Evolutionary conservation across 2,797 vertebrate species (phyloP).

Genomic region (Setipinna tenuifilis): DNA sequence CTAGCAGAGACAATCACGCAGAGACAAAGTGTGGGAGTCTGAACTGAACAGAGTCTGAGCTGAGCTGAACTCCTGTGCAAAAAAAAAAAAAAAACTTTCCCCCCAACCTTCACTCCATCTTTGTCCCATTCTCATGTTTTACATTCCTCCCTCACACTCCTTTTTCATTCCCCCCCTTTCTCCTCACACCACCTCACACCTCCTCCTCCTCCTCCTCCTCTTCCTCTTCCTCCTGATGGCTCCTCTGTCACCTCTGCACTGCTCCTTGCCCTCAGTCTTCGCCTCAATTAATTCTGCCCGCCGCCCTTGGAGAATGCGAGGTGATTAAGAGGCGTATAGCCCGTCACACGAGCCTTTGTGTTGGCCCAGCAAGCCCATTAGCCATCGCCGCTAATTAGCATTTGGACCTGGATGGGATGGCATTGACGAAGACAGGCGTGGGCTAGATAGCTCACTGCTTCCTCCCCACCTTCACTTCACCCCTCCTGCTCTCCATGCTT

Average conservation of each 20-base stretch:
- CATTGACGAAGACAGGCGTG: constrained; percentile 53
- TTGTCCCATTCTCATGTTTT: neutral
- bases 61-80: too few species aligned
- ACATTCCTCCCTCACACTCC: neutral
- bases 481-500: neutral
- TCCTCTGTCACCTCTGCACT: neutral
- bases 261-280: constrained; percentile 22
- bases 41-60: neutral
- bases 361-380: constrained; percentile 50
- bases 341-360: constrained; percentile 51
- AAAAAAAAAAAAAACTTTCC: too few species aligned
- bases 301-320: constrained; percentile 50
- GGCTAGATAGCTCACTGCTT: constrained; percentile 29
- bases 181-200: constrained; percentile 5
- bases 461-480: constrained; percentile 26
- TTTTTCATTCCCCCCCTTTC: neutral
- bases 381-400: constrained; percentile 56
- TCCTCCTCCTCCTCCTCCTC: neutral
- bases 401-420: constrained; percentile 52
- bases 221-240: neutral
- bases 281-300: constrained; percentile 51
- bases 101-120: neutral
- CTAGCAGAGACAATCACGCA: neutral
- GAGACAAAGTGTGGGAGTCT: neutral
- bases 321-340: constrained; percentile 57